Conservation (phyloP, 2,113 vertebrate genomes). For the Theropithecus gelada region DNA sequence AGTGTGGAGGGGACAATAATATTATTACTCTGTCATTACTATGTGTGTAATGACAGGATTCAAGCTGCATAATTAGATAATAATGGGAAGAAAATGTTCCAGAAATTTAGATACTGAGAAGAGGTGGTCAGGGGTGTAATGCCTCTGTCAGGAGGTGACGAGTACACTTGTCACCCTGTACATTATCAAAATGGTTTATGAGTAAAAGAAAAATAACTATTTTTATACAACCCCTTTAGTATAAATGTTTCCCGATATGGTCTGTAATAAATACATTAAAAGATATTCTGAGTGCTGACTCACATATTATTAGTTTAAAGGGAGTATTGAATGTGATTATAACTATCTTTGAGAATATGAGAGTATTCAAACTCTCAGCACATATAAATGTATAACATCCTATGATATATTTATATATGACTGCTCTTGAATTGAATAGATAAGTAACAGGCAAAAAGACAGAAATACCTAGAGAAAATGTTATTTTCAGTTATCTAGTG, state of each 20-base stretch:
- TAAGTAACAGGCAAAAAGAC: conserved; percentile 12
- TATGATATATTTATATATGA: background rate
- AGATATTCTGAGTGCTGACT: background rate
- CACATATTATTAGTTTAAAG: background rate
- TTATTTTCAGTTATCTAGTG: conserved; percentile 21
- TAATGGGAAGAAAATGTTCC: background rate
- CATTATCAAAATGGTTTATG: background rate
- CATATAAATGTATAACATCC: background rate
- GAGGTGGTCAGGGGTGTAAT: background rate
- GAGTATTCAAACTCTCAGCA: background rate
- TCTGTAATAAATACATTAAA: background rate
- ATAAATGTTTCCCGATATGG: background rate
- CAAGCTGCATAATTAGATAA: background rate
- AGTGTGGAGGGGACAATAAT: background rate
- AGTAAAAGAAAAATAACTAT: background rate
- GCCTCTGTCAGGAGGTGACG: background rate
- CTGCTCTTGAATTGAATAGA: conserved; percentile 44
- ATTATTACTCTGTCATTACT: background rate
- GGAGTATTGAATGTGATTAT: background rate
- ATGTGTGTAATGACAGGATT: background rate
- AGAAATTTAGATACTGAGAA: background rate
- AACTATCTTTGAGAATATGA: background rate
- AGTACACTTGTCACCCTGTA: background rate
- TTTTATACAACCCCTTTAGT: background rate
- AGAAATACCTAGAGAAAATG: conserved; percentile 52